These are phyloP conservation scores for Rhysida immarginata DNA, from an alignment of 1,140 invertebrate species.

Conservation along the genomic window DNA sequence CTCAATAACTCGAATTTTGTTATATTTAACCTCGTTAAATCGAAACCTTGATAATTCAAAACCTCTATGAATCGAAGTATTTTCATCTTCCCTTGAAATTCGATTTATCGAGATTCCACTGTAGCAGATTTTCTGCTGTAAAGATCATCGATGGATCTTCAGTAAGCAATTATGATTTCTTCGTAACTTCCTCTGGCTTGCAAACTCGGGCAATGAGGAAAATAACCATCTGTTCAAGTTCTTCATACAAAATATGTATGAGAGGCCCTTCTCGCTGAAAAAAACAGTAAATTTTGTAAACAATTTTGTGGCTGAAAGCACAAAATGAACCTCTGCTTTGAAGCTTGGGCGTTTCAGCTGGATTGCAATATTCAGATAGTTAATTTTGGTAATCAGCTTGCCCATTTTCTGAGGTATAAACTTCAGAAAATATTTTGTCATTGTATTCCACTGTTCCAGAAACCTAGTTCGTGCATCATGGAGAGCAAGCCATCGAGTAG, in stretches of 20 bases:
- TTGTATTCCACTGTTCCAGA: constrained; percentile 15
- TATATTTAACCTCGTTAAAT: too few relatives aligned
- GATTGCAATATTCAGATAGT: constrained; percentile 11
- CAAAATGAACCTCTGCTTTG: constrained; percentile 11
- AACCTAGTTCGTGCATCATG: constrained; percentile 15
- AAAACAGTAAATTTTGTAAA: constrained; percentile 9
- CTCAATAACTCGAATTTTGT: too few relatives aligned
- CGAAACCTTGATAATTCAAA: too few relatives aligned
- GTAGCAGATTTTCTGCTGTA: too few relatives aligned
- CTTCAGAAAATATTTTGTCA: constrained; percentile 13
- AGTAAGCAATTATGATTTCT: too few relatives aligned
- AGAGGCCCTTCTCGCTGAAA: constrained; percentile 15
- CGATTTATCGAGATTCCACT: too few relatives aligned
- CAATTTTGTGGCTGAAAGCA: constrained; percentile 9
- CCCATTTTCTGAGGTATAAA: constrained; percentile 9
- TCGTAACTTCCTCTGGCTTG: too few relatives aligned
- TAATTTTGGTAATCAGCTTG: constrained; percentile 9
- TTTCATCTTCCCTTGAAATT: too few relatives aligned
- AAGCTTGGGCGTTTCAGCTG: constrained; percentile 6
- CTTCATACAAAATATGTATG: constrained; percentile 12
- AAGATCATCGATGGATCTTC: too few relatives aligned
- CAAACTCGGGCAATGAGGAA: too few relatives aligned
- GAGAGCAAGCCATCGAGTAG: constrained; percentile 6
- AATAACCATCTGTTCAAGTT: constrained; percentile 4
- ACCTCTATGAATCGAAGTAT: too few relatives aligned